Percentiles rank a stretch among this genome's conserved stretches.
Conservation (phyloP, 2,797 vertebrate genomes). For the Sebastes goodei region DNA sequence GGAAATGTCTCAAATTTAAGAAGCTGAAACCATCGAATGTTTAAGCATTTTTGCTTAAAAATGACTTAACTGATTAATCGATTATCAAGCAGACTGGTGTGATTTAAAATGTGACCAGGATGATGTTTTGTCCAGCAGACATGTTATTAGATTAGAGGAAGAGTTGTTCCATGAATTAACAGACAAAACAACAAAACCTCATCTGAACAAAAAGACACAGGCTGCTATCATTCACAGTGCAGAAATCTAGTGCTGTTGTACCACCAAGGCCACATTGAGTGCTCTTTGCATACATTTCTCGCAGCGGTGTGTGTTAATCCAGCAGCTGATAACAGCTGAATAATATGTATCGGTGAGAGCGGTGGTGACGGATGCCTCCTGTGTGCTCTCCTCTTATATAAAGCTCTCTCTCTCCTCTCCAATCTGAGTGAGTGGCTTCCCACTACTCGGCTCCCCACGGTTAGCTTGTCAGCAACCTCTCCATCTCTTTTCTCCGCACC, state of each 20-base stretch:
- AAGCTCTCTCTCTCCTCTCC: conserved; percentile 53
- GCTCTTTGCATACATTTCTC: conserved; percentile 31
- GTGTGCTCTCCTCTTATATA: conserved; percentile 67
- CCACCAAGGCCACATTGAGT: neutral
- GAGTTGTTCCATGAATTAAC: neutral
- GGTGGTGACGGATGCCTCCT: conserved; percentile 51
- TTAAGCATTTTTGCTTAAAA: neutral
- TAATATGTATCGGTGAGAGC: conserved; percentile 48
- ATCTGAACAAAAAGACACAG: neutral
- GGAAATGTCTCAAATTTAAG: neutral
- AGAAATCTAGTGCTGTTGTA: neutral
- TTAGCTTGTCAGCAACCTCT: conserved; percentile 71
- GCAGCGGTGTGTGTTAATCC: conserved; percentile 37
- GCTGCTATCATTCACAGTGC: neutral
- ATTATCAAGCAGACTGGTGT: neutral
- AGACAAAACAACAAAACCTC: neutral
- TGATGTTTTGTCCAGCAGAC: neutral
- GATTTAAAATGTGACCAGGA: neutral
- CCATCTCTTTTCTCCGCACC: conserved; percentile 66
- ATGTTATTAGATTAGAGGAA: neutral
- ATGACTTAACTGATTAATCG: neutral
- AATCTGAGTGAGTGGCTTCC: conserved; percentile 56
- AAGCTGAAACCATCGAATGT: neutral
- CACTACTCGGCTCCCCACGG: conserved; percentile 67
- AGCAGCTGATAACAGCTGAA: conserved; percentile 46